Conservation (phyloP, 2,888 invertebrate genomes). For the Venusia cambrica region DNA sequence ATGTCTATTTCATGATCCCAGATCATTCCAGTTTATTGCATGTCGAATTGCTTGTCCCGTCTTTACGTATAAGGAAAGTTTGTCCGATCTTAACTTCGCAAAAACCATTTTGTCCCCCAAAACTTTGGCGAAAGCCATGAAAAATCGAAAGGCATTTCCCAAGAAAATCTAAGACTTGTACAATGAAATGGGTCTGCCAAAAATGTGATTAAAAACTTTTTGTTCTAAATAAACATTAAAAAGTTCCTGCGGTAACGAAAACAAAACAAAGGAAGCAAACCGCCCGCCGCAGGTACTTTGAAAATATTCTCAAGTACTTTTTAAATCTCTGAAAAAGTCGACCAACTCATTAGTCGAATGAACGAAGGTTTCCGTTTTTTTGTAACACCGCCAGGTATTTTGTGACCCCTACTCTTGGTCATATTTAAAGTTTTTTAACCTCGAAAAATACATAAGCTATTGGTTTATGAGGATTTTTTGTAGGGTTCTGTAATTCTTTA, state of each 20-base stretch:
- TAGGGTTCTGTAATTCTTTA: too few species aligned
- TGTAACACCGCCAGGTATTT: constrained; percentile 34
- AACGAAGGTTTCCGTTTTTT: constrained; percentile 49
- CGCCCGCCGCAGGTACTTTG: constrained; percentile 40
- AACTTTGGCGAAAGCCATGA: constrained; percentile 8
- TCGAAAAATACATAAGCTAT: too few species aligned
- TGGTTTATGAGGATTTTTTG: too few species aligned
- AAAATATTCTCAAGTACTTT: constrained; percentile 40
- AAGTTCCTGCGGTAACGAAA: constrained; percentile 23
- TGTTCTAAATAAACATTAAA: constrained; percentile 30
- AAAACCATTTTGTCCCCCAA: constrained; percentile 6
- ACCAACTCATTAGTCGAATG: constrained; percentile 57
- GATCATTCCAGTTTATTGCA: too few species aligned
- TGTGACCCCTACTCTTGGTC: constrained; percentile 20
- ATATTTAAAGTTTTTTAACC: too few species aligned
- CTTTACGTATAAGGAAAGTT: too few species aligned
- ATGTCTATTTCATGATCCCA: too few species aligned
- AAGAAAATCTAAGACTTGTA: constrained; percentile 23
- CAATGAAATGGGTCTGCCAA: constrained; percentile 29
- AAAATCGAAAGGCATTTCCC: constrained; percentile 18
- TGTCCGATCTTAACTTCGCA: constrained; percentile 1
- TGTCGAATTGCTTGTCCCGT: too few species aligned
- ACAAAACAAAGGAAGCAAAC: constrained; percentile 28
- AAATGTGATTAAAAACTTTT: constrained; percentile 28
- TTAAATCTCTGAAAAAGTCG: constrained; percentile 47